Evolutionary conservation across 2,888 invertebrate species (phyloP).

Genomic region (Sinohyriopsis cumingii): DNA sequence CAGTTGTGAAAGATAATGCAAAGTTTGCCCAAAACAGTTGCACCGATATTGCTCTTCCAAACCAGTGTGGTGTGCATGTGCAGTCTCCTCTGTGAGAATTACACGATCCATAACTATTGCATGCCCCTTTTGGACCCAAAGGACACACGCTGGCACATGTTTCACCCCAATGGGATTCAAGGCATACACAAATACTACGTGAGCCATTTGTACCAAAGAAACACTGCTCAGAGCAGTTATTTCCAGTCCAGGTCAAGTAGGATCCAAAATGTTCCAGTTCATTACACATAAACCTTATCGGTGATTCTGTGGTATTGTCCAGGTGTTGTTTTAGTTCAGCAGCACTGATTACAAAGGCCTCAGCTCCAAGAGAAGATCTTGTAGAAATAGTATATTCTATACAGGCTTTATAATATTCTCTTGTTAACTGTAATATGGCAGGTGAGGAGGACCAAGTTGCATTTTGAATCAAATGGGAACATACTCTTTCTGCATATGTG

Average conservation of each 20-base stretch:
- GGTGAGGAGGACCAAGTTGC: too few species aligned
- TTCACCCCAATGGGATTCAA: slow-evolving; percentile 42
- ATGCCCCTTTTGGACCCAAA: slow-evolving; percentile 34
- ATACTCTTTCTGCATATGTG: too few species aligned
- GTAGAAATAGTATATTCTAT: slow-evolving; percentile 15
- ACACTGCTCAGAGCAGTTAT: slow-evolving; percentile 30
- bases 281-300: slow-evolving; percentile 20
- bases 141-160: slow-evolving; percentile 43
- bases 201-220: slow-evolving; percentile 34
- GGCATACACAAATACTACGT: slow-evolving; percentile 38
- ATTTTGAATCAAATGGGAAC: too few species aligned
- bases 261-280: slow-evolving; percentile 12
- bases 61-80: slow-evolving; percentile 41
- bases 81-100: slow-evolving; percentile 29
- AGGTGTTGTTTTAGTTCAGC: slow-evolving; percentile 21
- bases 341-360: slow-evolving; percentile 23
- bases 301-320: slow-evolving; percentile 24
- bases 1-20: slow-evolving; percentile 2
- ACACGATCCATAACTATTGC: slow-evolving; percentile 43
- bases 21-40: slow-evolving; percentile 36
- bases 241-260: slow-evolving; percentile 34
- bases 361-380: slow-evolving; percentile 22
- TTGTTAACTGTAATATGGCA: slow-evolving; percentile 6
- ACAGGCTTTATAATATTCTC: slow-evolving; percentile 32
- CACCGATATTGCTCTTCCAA: slow-evolving; percentile 24